Evolutionary conservation across 2,113 vertebrate genomes (phyloP).

Genomic region (Saguinus midas): DNA sequence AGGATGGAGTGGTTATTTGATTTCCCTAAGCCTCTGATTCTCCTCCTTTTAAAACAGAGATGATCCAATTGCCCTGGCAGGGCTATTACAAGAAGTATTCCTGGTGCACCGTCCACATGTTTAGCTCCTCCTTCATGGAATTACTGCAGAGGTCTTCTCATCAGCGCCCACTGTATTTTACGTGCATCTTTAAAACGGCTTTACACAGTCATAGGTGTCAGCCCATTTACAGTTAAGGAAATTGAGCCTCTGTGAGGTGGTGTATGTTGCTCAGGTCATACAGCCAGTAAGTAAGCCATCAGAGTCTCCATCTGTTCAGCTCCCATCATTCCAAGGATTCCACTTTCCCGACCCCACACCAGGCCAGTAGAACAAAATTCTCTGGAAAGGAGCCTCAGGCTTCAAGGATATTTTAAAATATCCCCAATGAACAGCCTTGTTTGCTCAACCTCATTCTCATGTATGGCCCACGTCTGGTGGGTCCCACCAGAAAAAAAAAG

Average conservation of each 20-base stretch:
- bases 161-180: not conserved
- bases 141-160: not conserved
- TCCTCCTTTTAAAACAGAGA: not conserved
- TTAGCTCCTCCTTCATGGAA: not conserved
- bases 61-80: not conserved
- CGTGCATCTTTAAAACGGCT: not conserved
- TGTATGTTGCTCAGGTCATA: not conserved
- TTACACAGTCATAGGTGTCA: not conserved
- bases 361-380: not conserved
- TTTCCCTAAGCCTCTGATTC: not conserved
- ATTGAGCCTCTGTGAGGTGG: not conserved
- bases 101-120: accelerated
- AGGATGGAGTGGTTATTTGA: not conserved
- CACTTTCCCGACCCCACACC: not conserved
- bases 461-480: not conserved
- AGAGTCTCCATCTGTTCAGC: not conserved
- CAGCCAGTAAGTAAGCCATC: not conserved
- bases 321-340: not conserved
- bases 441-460: not conserved
- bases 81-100: not conserved
- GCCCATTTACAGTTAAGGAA: not conserved
- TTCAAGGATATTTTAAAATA: not conserved
- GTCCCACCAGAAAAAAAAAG: not conserved
- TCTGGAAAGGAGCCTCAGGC: not conserved
- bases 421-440: not conserved